Conservation (phyloP, 92 coral and sea anemone genomes). For the Galaxea fascicularis region DNA sequence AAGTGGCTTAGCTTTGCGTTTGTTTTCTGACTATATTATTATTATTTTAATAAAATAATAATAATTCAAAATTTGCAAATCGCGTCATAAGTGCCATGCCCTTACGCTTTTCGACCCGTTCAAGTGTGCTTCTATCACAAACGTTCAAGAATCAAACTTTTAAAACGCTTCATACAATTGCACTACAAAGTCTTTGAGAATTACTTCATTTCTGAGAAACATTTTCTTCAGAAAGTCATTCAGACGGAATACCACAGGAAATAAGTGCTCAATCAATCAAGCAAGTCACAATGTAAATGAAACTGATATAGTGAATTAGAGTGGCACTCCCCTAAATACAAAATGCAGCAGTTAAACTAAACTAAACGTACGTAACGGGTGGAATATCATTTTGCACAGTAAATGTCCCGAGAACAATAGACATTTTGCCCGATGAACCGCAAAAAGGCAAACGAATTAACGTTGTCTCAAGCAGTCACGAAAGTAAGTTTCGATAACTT, state of each 20-base stretch:
- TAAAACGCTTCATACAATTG: conserved; percentile 21
- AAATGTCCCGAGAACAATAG: too few species aligned
- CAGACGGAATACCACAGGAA: too few species aligned
- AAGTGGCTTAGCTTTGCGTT: too few species aligned
- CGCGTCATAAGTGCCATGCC: too few species aligned
- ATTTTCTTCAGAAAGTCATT: background rate
- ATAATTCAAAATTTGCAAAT: too few species aligned
- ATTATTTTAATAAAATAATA: too few species aligned
- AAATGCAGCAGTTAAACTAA: background rate
- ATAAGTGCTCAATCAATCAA: conserved; percentile 7
- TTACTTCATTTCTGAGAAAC: conserved; percentile 26
- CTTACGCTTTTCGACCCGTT: conserved; percentile 18
- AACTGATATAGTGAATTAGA: background rate
- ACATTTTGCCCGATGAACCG: too few species aligned
- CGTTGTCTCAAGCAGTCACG: too few species aligned
- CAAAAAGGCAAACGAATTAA: too few species aligned
- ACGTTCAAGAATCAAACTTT: conserved; percentile 12
- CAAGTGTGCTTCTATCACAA: conserved; percentile 36
- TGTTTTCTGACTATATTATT: too few species aligned
- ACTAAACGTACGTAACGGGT: too few species aligned
- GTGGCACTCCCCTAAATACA: background rate
- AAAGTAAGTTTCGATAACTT: conserved; percentile 11
- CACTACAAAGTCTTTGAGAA: too few species aligned
- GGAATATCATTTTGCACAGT: conserved; percentile 6
- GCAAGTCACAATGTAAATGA: conserved; percentile 13